phyloP scores from a whole-genome alignment of 2,113 vertebrate genomes.

The Synodontis membranacea region DNA sequence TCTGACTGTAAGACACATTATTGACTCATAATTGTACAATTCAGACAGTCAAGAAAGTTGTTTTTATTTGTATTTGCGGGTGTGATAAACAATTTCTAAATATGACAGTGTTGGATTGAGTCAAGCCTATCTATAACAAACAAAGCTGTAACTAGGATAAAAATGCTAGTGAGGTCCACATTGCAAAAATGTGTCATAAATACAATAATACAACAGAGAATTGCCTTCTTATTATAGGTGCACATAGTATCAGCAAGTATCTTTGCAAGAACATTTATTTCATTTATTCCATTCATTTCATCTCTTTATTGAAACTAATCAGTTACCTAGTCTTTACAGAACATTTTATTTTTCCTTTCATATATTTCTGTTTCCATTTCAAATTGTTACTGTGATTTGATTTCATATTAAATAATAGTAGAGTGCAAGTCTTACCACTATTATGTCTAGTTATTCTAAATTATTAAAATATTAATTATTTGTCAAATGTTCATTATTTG shows the following conservation, averaged over 20 bases:
- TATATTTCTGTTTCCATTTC: neutral
- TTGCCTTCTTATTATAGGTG: neutral
- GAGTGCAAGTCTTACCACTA: neutral
- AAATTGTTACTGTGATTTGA: neutral
- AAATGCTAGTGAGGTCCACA: neutral
- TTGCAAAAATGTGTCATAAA: neutral
- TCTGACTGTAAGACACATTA: neutral
- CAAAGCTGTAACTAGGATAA: neutral
- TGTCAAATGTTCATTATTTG: neutral
- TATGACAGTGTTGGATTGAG: neutral
- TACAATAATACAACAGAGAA: neutral
- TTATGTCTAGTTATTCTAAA: neutral
- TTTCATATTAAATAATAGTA: too few species aligned
- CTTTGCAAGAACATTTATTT: neutral
- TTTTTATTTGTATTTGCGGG: neutral
- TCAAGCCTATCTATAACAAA: neutral
- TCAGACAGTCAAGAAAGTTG: neutral
- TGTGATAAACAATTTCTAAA: neutral
- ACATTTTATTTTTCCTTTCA: neutral
- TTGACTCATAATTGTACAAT: neutral
- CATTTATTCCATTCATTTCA: neutral
- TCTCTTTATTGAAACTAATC: neutral
- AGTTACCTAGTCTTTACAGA: neutral
- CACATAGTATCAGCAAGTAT: neutral
- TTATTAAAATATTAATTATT: too few species aligned